Percentiles rank a stretch among this genome's conserved stretches.
These are phyloP conservation scores for Oryzaephilus surinamensis DNA, from an alignment of 1,140 invertebrate genomes.

Conservation along the genomic window DNA sequence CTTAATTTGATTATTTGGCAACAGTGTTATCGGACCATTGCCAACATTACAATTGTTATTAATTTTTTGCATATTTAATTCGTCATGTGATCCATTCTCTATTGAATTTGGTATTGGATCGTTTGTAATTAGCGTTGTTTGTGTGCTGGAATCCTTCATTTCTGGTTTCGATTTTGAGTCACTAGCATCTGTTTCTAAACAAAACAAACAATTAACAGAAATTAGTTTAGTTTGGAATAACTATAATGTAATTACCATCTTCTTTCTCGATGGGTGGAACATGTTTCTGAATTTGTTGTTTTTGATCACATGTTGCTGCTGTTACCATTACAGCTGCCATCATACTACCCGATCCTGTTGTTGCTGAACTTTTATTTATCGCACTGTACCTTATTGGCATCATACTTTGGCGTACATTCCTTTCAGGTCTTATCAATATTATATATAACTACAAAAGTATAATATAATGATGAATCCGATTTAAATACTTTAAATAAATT, in stretches of 20 bases:
- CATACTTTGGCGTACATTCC: conserved; percentile 85
- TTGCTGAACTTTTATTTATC: conserved; percentile 43
- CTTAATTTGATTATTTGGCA: conserved; percentile 24
- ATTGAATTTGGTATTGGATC: conserved; percentile 13
- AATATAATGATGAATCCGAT: conserved; percentile 55
- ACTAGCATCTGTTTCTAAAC: conserved; percentile 7
- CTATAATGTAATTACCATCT: conserved; percentile 18
- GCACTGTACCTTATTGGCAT: conserved; percentile 66
- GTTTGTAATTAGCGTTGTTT: too few relatives aligned
- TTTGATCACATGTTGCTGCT: conserved; percentile 53
- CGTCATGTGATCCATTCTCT: conserved; percentile 15
- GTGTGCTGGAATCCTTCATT: conserved; percentile 27
- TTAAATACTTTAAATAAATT: conserved; percentile 61
- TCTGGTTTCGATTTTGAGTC: conserved; percentile 10
- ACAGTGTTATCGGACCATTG: conserved; percentile 24
- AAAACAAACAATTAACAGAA: neutral
- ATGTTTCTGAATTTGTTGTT: conserved; percentile 51
- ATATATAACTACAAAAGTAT: conserved; percentile 68
- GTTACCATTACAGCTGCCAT: conserved; percentile 53
- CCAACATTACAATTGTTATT: conserved; percentile 33
- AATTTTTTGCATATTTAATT: conserved; percentile 21
- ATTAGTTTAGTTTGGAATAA: too few relatives aligned
- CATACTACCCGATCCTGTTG: conserved; percentile 48
- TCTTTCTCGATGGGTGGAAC: conserved; percentile 34
- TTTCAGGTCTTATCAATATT: conserved; percentile 82